These are phyloP conservation scores for Drosophila tripunctata DNA, from an alignment of 2,888 invertebrate species.

Conservation along the genomic window DNA sequence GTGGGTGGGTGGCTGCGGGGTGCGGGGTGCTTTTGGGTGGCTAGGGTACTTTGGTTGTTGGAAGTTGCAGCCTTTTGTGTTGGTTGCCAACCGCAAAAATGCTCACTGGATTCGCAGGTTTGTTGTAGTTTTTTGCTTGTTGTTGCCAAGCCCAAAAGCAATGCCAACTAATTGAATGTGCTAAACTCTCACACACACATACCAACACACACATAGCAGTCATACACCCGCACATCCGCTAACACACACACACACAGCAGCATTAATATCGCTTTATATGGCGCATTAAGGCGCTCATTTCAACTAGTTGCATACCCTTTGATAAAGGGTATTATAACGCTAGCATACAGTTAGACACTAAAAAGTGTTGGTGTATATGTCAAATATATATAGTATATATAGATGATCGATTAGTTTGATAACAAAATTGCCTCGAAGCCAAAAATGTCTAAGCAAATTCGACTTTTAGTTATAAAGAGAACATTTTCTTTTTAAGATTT, in stretches of 20 bases:
- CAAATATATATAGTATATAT: too few relatives aligned
- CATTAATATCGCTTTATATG: conserved; percentile 61
- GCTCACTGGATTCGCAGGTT: conserved; percentile 42
- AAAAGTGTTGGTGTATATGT: too few relatives aligned
- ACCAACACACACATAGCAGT: conserved; percentile 7
- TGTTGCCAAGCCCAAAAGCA: conserved; percentile 61
- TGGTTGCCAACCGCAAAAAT: conserved; percentile 70
- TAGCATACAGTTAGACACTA: too few relatives aligned
- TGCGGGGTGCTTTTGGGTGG: neutral
- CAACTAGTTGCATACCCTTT: conserved; percentile 12
- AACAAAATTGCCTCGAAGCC: too few relatives aligned
- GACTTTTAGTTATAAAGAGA: too few relatives aligned
- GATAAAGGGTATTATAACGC: neutral
- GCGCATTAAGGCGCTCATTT: conserved; percentile 74
- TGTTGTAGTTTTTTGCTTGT: conserved; percentile 40
- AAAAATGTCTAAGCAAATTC: too few relatives aligned
- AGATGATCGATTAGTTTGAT: too few relatives aligned
- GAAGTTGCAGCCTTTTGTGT: conserved; percentile 53
- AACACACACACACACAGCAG: conserved; percentile 18
- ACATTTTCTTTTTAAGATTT: too few relatives aligned
- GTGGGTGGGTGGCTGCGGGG: conserved; percentile 14
- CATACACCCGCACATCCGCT: conserved; percentile 1
- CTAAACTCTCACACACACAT: conserved; percentile 41
- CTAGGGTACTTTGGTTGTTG: neutral
- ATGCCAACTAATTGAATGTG: conserved; percentile 78